Percentiles rank a stretch among this genome's conserved stretches.
phyloP scores from a whole-genome alignment of 92 coral and sea anemone genomes.

The Pocillopora meandrina region DNA sequence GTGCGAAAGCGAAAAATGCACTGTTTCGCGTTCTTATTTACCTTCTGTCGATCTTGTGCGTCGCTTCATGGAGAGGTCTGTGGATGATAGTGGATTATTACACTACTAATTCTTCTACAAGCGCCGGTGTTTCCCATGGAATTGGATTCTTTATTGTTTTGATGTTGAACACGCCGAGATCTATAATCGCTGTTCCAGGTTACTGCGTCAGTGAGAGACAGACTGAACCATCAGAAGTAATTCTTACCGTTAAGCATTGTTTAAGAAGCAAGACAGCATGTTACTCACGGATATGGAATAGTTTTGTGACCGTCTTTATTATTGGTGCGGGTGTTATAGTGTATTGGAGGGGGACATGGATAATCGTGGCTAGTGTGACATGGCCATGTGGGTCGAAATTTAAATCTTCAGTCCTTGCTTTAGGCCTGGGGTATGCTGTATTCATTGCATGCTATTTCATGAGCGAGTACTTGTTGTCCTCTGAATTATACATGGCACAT shows the following conservation, averaged over 20 bases:
- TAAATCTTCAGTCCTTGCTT: not conserved
- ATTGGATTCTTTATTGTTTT: slow-evolving; percentile 18
- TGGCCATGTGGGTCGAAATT: not conserved
- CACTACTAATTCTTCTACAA: slow-evolving; percentile 2
- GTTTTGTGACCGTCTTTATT: slow-evolving; percentile 54
- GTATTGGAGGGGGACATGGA: slow-evolving; percentile 83
- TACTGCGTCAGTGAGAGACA: slow-evolving; percentile 27
- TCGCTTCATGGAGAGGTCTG: slow-evolving; percentile 75
- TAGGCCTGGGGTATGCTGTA: not conserved
- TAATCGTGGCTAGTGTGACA: not conserved
- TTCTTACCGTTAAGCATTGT: not conserved
- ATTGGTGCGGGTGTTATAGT: slow-evolving; percentile 44
- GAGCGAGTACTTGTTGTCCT: not conserved
- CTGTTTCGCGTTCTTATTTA: slow-evolving; percentile 39
- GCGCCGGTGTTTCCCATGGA: slow-evolving; percentile 14
- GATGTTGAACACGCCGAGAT: not conserved
- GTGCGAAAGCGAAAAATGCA: not conserved
- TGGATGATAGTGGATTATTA: slow-evolving; percentile 50
- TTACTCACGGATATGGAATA: slow-evolving; percentile 10
- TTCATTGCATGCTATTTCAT: not conserved
- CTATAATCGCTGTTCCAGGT: slow-evolving; percentile 11
- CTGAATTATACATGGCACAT: not conserved
- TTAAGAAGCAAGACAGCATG: not conserved
- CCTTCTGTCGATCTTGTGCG: slow-evolving; percentile 19
- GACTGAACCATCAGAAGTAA: not conserved